Evolutionary conservation across 1,140 invertebrate genomes (phyloP).

Genomic region (Sinonovacula constricta): DNA sequence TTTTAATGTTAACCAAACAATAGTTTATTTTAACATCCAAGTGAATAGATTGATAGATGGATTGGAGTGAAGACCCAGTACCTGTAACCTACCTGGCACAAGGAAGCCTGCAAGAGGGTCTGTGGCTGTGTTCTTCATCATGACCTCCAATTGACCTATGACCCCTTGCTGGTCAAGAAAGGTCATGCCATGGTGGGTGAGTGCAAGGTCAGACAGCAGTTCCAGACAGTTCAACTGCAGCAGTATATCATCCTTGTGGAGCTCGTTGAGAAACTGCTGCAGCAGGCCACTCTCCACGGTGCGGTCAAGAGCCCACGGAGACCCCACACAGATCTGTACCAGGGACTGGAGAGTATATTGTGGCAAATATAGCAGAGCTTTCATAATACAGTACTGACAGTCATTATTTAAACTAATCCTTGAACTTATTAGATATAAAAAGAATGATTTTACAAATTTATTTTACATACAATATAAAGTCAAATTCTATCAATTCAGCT

Average conservation of each 20-base stretch:
- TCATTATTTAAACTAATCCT: too few relatives aligned
- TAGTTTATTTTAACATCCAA: too few relatives aligned
- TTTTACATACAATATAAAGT: too few relatives aligned
- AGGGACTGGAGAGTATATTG: too few relatives aligned
- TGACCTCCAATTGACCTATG: slow-evolving; percentile 82
- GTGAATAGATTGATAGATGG: too few relatives aligned
- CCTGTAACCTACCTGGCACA: slow-evolving; percentile 83
- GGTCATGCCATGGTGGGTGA: slow-evolving; percentile 84
- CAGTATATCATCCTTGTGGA: slow-evolving; percentile 85
- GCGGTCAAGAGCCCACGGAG: slow-evolving; percentile 81
- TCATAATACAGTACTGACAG: too few relatives aligned
- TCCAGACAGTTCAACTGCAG: slow-evolving; percentile 88
- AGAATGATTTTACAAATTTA: too few relatives aligned
- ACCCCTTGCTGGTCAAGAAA: slow-evolving; percentile 85
- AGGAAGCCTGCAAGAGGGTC: slow-evolving; percentile 83
- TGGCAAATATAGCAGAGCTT: too few relatives aligned
- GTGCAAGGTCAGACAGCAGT: slow-evolving; percentile 85
- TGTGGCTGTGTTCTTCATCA: slow-evolving; percentile 81
- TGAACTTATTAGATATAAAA: too few relatives aligned
- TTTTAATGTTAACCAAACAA: too few relatives aligned
- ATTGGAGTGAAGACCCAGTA: too few relatives aligned
- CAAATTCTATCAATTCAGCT: too few relatives aligned
- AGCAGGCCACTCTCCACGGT: slow-evolving; percentile 83
- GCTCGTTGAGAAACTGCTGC: slow-evolving; percentile 83
- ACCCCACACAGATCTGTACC: slow-evolving; percentile 83